Percentiles rank a stretch among this genome's conserved stretches.
Evolutionary conservation across 92 coral and sea anemone species (phyloP).

Genomic region (Epizoanthus illoricatus): DNA sequence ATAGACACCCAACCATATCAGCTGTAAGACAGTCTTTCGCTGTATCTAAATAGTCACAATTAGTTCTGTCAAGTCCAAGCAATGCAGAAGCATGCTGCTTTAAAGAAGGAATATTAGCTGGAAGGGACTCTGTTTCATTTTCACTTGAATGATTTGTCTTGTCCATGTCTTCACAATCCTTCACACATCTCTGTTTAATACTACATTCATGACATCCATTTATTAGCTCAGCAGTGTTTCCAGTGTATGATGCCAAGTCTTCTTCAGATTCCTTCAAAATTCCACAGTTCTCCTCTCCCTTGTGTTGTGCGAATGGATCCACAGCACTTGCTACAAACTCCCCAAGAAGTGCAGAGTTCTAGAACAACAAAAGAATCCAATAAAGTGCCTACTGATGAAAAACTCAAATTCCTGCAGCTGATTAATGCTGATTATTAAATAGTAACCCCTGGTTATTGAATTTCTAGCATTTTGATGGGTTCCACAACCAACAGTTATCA

Average conservation of each 20-base stretch:
- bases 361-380: constrained; percentile 18
- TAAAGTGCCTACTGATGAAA: no score
- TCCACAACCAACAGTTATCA: no score
- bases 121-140: constrained; percentile 23
- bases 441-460: no score
- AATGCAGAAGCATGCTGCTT: constrained; percentile 43
- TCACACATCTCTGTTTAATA: constrained; percentile 32
- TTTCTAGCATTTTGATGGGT: no score
- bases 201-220: constrained; percentile 33
- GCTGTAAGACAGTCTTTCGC: constrained; percentile 45
- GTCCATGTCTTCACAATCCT: constrained; percentile 13
- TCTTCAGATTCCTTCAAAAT: constrained; percentile 37
- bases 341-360: constrained; percentile 79
- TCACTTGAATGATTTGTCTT: constrained; percentile 26
- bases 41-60: constrained; percentile 9
- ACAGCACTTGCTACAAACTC: constrained; percentile 69
- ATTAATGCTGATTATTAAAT: no score
- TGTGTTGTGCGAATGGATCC: background rate
- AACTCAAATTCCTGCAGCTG: no score
- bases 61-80: constrained; percentile 49
- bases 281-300: background rate
- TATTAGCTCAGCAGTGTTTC: constrained; percentile 37
- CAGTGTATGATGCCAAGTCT: constrained; percentile 32
- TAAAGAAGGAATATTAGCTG: constrained; percentile 35
- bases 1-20: constrained; percentile 80